Evolutionary conservation across 2,888 invertebrate species (phyloP), one percentile per base, ranked within the genome.

Genomic region (Volucella zonaria): DNA sequence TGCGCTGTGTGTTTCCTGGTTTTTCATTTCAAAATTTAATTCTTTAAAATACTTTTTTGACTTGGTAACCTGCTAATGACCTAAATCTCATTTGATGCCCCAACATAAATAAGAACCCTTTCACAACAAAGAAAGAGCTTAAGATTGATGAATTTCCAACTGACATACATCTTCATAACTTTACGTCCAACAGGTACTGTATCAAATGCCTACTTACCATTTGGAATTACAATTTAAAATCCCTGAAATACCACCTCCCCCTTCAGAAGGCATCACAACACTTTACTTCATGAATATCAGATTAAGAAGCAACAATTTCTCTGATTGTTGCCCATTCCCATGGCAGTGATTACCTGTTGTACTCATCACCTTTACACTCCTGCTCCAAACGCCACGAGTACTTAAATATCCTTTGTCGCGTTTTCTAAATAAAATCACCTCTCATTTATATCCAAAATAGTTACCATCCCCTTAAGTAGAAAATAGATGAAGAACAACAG

Each of bases 251-350:
- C 31, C 31, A 31, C 31, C 11, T 18, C 31, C 18, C 31, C 61
- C 47, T 23, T 6, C 31, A 31, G 6, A 31, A 31, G 31, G 31
- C 31, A 31, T 31, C 31, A 31, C 42, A 9, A 52, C 47, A 74
- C 47, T 47, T 62, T 45, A 47, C 61, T 61, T 52, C 52, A 68
- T 76, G 68, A 77, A 68, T 61, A 54, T 59, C 52, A 59, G 76
- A 77, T 77, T 62, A 77, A 51, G 56, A 45, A 78, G 77, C 82
- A 82, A 82, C 82, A 82, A 82, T 78, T 82, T 73, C 73, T 73
- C 51, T 76, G 61, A 73, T 77, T 71, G 43, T 54, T 52, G 23
- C 64, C 78, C 51, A 45, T 6, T 59, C 38, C 49, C 62, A 10
- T 11, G 10, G 31, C 64, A 64, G 58, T 49, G 47, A 45, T 59